Evolutionary conservation across 92 coral and sea anemone genomes (phyloP).

Genomic region (Diadumene lineata): DNA sequence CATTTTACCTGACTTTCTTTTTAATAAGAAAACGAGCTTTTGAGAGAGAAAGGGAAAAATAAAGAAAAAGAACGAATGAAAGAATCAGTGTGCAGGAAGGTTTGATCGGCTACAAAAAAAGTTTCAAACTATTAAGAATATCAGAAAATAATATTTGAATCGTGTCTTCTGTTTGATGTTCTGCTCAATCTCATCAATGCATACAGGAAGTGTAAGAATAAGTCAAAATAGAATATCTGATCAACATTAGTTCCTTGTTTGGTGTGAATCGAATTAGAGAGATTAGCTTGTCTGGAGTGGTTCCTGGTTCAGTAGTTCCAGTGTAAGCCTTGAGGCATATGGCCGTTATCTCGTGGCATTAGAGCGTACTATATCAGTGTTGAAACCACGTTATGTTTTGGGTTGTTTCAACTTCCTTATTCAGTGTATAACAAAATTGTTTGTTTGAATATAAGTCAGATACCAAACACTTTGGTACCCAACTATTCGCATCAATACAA

Average conservation of each 20-base stretch:
- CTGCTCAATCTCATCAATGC: not conserved
- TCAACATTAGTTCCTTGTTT: not conserved
- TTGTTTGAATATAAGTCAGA: too few relatives aligned
- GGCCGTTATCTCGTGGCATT: not conserved
- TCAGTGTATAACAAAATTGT: not conserved
- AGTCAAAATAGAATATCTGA: not conserved
- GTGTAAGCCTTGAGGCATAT: not conserved
- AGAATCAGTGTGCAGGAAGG: too few relatives aligned
- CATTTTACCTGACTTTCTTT: too few relatives aligned
- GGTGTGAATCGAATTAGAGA: not conserved
- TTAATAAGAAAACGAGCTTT: too few relatives aligned
- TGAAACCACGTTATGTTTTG: not conserved
- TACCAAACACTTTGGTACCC: too few relatives aligned
- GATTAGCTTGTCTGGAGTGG: not conserved
- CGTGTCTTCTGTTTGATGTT: not conserved
- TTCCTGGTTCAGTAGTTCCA: too few relatives aligned
- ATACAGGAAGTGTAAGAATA: not conserved
- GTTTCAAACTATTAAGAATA: too few relatives aligned
- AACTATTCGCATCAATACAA: too few relatives aligned
- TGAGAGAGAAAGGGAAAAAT: too few relatives aligned
- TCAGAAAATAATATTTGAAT: not conserved
- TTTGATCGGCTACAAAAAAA: too few relatives aligned
- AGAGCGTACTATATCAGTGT: too few relatives aligned
- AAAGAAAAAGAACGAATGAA: too few relatives aligned
- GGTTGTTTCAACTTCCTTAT: not conserved